Base-by-base conservation (phyloP, 1,140 invertebrate genomes). In the Lutraria rhynchaena region DNA sequence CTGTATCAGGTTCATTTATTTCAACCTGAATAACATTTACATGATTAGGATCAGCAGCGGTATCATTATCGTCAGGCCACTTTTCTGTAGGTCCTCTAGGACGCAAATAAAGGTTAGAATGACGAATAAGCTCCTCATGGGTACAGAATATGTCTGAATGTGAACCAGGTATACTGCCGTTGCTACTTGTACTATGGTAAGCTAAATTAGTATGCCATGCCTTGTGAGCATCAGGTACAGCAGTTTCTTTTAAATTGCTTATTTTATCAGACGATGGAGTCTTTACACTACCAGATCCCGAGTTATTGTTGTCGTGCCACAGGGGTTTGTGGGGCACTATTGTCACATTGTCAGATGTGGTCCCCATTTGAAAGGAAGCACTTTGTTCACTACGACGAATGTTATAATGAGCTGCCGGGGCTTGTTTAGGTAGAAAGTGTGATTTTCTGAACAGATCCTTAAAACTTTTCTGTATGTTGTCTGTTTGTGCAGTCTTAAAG, bases 221-320 rank as follows among this genome's bases (percentile, higher is more conserved):
- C n/a, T 13, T 9, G 24, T 61, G 55, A 49, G 73, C 53, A 24
- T 15, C n/a, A 3, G 58, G 73, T 35, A 31, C 44, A 49, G 11
- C 44, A 55, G 51, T 5, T 3, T 19, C 44, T 24, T 29, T 27
- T 46, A 46, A 7, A 67, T 67, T 67, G 11, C 31, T 27, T 19
- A 49, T 24, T 67, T 29, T 46, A 49, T 41, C 41, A 67, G 31
- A 55, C 19, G 55, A 15, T 55, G 44, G 4, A 31, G 49, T n/a
- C n/a, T 41, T 55, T 49, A 60, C 49, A 63, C 73, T 75, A 61
- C 57, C 27, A 22, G 57, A 61, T 27, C 58, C 58, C 44, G 73
- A 61, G 37, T 75, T 75, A 31, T 75, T 75, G 31, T 75, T 75
- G 24, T 75, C 73, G n/a, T 60, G 22, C 44, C 53, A 75, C 53